These are phyloP conservation scores for Polietes domitor DNA, from an alignment of 2,888 invertebrate species.

Conservation along the genomic window DNA sequence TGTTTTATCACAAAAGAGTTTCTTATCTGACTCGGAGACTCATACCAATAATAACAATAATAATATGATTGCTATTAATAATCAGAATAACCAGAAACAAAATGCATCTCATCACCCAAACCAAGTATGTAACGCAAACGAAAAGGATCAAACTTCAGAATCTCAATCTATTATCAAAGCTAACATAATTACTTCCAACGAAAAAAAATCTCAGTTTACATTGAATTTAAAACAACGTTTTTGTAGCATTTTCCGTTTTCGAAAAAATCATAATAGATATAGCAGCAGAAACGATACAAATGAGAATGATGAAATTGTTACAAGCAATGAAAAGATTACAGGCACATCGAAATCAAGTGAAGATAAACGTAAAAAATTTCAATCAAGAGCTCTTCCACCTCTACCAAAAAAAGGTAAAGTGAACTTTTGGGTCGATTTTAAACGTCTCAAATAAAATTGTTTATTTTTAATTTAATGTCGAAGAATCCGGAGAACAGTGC, in stretches of 20 bases:
- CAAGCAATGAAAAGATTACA: constrained; percentile 67
- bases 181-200: constrained; percentile 74
- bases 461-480: constrained; percentile 54
- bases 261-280: constrained; percentile 79
- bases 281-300: constrained; percentile 74
- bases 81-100: constrained; percentile 66
- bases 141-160: constrained; percentile 49
- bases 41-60: constrained; percentile 71
- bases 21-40: constrained; percentile 70
- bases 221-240: constrained; percentile 91
- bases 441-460: no score
- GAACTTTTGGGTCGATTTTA: background rate
- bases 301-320: constrained; percentile 69
- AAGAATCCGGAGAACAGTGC: constrained; percentile 69
- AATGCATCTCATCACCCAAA: constrained; percentile 48
- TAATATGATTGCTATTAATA: constrained; percentile 64
- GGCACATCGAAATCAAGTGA: constrained; percentile 69
- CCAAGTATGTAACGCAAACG: constrained; percentile 32
- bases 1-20: constrained; percentile 54
- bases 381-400: constrained; percentile 86
- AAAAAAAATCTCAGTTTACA: constrained; percentile 88
- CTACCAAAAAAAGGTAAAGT: constrained; percentile 82
- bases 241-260: constrained; percentile 91
- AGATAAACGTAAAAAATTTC: constrained; percentile 82
- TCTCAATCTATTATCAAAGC: constrained; percentile 63